Evolutionary conservation across 2,888 invertebrate genomes (phyloP).

Genomic region (Eilema depressum): DNA sequence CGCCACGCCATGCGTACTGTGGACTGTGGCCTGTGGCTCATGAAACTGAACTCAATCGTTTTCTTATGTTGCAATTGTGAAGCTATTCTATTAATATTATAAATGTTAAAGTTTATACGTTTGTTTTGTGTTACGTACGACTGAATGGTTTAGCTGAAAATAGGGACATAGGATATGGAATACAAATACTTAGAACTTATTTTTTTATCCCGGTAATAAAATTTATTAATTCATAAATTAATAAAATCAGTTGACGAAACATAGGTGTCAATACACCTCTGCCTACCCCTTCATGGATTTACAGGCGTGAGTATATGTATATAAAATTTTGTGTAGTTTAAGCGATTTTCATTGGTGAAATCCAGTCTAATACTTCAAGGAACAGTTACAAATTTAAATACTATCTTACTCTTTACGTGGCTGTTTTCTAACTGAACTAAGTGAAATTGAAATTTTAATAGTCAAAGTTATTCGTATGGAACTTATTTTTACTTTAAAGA

Average conservation of each 20-base stretch:
- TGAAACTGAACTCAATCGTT: constrained; percentile 50
- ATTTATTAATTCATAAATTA: too few species aligned
- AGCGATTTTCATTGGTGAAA: not conserved
- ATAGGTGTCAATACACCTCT: too few species aligned
- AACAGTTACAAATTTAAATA: not conserved
- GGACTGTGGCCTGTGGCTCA: constrained; percentile 40
- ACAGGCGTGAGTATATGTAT: too few species aligned
- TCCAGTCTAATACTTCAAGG: not conserved
- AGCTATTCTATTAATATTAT: constrained; percentile 26
- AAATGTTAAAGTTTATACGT: not conserved
- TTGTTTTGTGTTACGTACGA: not conserved
- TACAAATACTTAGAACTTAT: too few species aligned
- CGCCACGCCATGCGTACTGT: too few species aligned
- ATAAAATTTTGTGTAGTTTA: not conserved
- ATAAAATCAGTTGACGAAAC: too few species aligned
- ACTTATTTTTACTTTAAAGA: constrained; percentile 23
- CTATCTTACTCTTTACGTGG: not conserved
- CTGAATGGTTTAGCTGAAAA: not conserved
- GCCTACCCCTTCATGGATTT: too few species aligned
- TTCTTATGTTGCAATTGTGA: constrained; percentile 47
- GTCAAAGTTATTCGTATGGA: constrained; percentile 22
- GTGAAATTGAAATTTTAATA: constrained; percentile 16
- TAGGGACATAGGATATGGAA: too few species aligned
- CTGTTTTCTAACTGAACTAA: constrained; percentile 8
- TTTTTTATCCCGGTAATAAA: not conserved